These are phyloP conservation scores for Leptinotarsa defecta DNA, from an alignment of 1,140 invertebrate species.

Conservation along the genomic window DNA sequence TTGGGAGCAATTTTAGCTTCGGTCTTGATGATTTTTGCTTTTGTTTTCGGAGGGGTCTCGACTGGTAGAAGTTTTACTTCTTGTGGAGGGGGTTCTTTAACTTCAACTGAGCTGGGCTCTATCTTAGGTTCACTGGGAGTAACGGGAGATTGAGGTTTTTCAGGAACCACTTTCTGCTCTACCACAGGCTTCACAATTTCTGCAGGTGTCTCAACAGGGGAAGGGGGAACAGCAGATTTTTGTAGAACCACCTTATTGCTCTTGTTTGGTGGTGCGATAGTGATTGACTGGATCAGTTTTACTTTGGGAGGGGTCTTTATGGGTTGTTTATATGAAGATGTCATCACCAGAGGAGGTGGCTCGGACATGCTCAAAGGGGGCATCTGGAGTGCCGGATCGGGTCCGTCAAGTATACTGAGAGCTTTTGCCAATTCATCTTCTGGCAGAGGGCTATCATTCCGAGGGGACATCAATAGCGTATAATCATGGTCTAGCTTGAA, in stretches of 20 bases:
- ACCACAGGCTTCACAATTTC: slow-evolving; percentile 8
- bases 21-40: slow-evolving; percentile 24
- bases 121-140: neutral
- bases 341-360: slow-evolving; percentile 24
- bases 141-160: neutral
- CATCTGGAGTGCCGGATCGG: slow-evolving; percentile 16
- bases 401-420: slow-evolving; percentile 51
- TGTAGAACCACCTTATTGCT: neutral
- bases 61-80: neutral
- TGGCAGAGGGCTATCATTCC: slow-evolving; percentile 47
- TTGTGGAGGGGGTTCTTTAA: neutral
- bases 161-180: neutral
- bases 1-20: slow-evolving; percentile 8
- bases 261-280: slow-evolving; percentile 32
- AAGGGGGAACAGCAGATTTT: neutral
- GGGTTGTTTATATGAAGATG: slow-evolving; percentile 28
- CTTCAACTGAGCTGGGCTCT: neutral
- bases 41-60: slow-evolving; percentile 7
- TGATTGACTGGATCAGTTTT: slow-evolving; percentile 44
- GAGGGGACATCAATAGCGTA: slow-evolving; percentile 64
- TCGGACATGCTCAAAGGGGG: slow-evolving; percentile 2
- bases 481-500: slow-evolving; percentile 72
- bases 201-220: slow-evolving; percentile 1
- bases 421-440: slow-evolving; percentile 52
- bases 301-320: slow-evolving; percentile 35